Percentiles rank a stretch among this genome's conserved stretches.
Evolutionary conservation across 2,888 invertebrate genomes (phyloP).

Genomic region (Amaurobius ferox): DNA sequence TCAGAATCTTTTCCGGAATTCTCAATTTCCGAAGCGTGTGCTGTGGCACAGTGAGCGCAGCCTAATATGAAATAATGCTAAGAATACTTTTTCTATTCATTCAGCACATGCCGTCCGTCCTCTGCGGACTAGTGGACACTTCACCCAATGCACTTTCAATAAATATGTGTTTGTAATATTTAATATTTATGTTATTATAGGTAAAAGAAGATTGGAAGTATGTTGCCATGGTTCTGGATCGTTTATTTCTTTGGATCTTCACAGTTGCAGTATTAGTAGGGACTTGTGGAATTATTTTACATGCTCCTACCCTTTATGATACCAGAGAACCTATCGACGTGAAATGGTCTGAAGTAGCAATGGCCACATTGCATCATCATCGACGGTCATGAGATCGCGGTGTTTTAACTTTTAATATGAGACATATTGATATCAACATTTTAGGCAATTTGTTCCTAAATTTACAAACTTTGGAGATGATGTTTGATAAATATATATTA

Average conservation of each 20-base stretch:
- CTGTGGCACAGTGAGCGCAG: no score
- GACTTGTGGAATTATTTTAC: slow-evolving; percentile 83
- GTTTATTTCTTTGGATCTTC: slow-evolving; percentile 80
- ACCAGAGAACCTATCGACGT: slow-evolving; percentile 90
- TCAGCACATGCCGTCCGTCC: no score
- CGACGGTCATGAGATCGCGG: slow-evolving; percentile 11
- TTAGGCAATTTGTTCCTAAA: slow-evolving; percentile 23
- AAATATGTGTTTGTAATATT: no score
- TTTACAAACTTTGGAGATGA: background rate
- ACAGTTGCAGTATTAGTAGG: slow-evolving; percentile 79
- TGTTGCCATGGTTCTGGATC: slow-evolving; percentile 80
- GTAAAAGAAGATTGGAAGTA: slow-evolving; percentile 80
- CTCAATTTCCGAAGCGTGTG: no score
- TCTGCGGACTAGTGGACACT: no score
- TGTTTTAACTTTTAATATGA: slow-evolving; percentile 1
- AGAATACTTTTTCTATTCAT: no score
- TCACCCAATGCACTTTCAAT: no score
- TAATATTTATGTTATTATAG: slow-evolving; percentile 54
- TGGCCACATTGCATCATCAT: slow-evolving; percentile 35
- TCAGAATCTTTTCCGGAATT: no score
- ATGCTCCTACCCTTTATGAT: slow-evolving; percentile 92
- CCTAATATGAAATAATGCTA: no score
- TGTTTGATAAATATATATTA: background rate
- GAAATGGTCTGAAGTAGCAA: slow-evolving; percentile 80
- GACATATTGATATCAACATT: background rate